A percentile compares a stretch with the other conserved stretches of the same genome.
These are phyloP conservation scores for Sarcophaga bullata DNA, from an alignment of 1,140 invertebrate species.

Conservation along the genomic window DNA sequence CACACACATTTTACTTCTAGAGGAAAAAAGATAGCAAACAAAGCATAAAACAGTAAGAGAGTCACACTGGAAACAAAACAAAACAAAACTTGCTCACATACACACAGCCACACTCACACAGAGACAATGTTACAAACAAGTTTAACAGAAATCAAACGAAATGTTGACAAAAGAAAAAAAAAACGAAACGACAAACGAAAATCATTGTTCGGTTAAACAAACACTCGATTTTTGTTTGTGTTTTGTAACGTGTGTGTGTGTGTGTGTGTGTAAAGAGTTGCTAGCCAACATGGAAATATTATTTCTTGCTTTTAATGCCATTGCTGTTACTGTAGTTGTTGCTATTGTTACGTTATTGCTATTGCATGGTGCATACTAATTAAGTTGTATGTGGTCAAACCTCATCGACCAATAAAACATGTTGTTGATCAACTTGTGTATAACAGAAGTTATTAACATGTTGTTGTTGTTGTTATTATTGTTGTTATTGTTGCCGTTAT, in stretches of 20 bases:
- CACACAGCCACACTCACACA: no score
- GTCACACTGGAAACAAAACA: no score
- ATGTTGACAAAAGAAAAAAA: no score
- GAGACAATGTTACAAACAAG: no score
- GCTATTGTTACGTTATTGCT: background rate
- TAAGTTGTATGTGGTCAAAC: constrained; percentile 22
- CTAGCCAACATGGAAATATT: background rate
- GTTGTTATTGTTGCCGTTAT: no score
- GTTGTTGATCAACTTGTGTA: background rate
- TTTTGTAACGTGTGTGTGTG: background rate
- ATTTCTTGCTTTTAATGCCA: background rate
- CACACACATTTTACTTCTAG: background rate
- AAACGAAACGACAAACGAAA: no score
- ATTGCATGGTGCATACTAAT: constrained; percentile 20
- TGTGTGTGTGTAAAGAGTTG: background rate
- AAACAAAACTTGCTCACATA: no score
- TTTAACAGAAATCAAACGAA: no score
- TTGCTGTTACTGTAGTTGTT: background rate
- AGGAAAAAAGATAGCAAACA: no score
- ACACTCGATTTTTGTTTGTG: background rate
- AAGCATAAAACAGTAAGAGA: no score
- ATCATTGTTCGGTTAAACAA: no score
- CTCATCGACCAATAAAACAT: constrained; percentile 9
- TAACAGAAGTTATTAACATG: background rate
- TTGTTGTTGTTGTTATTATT: no score